A percentile compares a stretch with the other conserved stretches of the same genome.
phyloP scores from a whole-genome alignment of 2,888 invertebrate genomes.

The Orthonychiurus folsomi region DNA sequence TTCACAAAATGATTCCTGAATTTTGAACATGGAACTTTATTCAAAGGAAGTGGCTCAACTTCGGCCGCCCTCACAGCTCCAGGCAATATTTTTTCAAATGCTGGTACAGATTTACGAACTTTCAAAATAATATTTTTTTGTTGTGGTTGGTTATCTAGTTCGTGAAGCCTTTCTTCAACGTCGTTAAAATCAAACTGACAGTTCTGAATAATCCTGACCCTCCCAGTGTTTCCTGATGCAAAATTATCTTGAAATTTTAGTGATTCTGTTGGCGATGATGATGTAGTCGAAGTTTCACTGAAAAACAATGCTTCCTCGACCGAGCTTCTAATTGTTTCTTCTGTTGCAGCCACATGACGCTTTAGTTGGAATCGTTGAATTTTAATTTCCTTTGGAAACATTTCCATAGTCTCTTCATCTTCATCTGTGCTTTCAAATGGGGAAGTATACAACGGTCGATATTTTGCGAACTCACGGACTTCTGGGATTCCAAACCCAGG shows the following conservation, averaged over 20 bases:
- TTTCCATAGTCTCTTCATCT: slow-evolving; percentile 15
- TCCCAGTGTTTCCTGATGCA: neutral
- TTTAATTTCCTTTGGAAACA: neutral
- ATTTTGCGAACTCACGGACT: slow-evolving; percentile 15
- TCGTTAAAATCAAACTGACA: slow-evolving; percentile 13
- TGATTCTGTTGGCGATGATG: slow-evolving; percentile 20
- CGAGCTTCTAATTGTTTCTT: neutral
- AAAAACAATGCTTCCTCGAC: slow-evolving; percentile 5
- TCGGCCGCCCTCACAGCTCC: neutral
- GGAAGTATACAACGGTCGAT: slow-evolving; percentile 7
- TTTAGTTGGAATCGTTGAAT: neutral
- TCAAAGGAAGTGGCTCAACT: neutral
- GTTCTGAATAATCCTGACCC: slow-evolving; percentile 25
- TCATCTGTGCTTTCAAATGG: slow-evolving; percentile 25
- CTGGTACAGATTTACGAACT: slow-evolving; percentile 11
- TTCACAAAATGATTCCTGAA: slow-evolving; percentile 31
- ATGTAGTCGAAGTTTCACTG: neutral
- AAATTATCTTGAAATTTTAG: slow-evolving; percentile 12
- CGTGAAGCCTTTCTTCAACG: slow-evolving; percentile 3
- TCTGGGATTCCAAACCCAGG: slow-evolving; percentile 16
- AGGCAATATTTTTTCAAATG: neutral
- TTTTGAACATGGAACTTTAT: slow-evolving; percentile 15
- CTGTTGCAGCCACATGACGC: neutral
- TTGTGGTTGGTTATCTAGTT: neutral
- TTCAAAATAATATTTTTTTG: slow-evolving; percentile 4